These are phyloP conservation scores for Rhodeus uyekii DNA, from an alignment of 2,797 vertebrate species.

Conservation along the genomic window DNA sequence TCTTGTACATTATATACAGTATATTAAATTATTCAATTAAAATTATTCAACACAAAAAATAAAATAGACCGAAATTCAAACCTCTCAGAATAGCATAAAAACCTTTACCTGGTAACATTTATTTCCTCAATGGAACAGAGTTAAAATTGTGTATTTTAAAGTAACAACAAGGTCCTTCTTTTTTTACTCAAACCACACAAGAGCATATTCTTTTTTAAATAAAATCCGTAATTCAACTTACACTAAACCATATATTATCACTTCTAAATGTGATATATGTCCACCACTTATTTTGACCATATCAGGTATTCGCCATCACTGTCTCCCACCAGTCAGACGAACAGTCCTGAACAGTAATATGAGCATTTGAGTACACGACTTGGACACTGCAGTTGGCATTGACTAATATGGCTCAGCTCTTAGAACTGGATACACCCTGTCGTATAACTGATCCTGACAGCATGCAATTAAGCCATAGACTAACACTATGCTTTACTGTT, in stretches of 20 bases:
- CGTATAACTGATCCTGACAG: slow-evolving; percentile 40
- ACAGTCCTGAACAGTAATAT: slow-evolving; percentile 40
- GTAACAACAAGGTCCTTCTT: background rate
- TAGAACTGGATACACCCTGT: slow-evolving; percentile 10
- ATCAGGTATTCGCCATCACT: slow-evolving; percentile 14
- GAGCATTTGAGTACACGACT: slow-evolving; percentile 16
- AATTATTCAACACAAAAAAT: too few relatives aligned
- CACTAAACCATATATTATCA: background rate
- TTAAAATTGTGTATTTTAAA: background rate
- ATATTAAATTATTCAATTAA: too few relatives aligned
- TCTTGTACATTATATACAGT: too few relatives aligned
- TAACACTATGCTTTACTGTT: slow-evolving; percentile 37
- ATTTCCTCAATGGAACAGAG: background rate
- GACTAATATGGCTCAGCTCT: slow-evolving; percentile 38
- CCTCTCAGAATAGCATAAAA: background rate
- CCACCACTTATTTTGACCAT: slow-evolving; percentile 20
- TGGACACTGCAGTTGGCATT: slow-evolving; percentile 2
- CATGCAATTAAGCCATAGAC: slow-evolving; percentile 41
- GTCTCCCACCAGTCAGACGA: slow-evolving; percentile 27
- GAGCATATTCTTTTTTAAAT: background rate
- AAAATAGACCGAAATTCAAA: background rate
- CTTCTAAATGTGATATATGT: background rate
- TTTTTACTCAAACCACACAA: background rate
- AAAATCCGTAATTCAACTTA: background rate
- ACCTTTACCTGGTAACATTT: background rate